Evolutionary conservation across 2,888 invertebrate species (phyloP).

Genomic region (Cactoblastis cactorum): DNA sequence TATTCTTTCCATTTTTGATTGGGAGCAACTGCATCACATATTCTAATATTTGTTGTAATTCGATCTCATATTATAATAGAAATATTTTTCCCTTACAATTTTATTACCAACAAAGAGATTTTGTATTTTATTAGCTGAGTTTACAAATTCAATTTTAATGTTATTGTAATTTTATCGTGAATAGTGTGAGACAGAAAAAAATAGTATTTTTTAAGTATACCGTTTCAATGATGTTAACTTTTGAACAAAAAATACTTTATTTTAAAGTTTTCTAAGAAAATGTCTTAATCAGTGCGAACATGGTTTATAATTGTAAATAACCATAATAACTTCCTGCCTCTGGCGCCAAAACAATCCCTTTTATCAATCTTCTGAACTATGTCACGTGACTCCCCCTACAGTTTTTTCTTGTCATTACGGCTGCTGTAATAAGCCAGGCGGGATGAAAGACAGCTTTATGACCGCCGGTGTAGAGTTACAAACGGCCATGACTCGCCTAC

Average conservation of each 20-base stretch:
- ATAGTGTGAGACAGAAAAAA: too few species aligned
- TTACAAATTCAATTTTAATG: too few species aligned
- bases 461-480: constrained; percentile 62
- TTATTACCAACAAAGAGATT: too few species aligned
- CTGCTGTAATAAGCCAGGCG: constrained; percentile 51
- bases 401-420: constrained; percentile 31
- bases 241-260: too few species aligned
- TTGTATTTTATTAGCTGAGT: too few species aligned
- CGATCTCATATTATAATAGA: background rate
- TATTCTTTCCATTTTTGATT: too few species aligned
- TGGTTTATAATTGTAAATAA: background rate
- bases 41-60: background rate
- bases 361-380: background rate
- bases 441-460: constrained; percentile 69
- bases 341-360: background rate
- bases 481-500: constrained; percentile 42
- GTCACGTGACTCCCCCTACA: constrained; percentile 6
- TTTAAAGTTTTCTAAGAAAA: too few species aligned
- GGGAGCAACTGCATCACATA: background rate
- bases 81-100: too few species aligned
- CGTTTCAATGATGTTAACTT: too few species aligned
- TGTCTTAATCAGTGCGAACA: too few species aligned
- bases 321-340: background rate
- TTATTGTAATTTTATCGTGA: too few species aligned
- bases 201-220: too few species aligned